phyloP scores from a whole-genome alignment of 2,797 vertebrate genomes.

The Nyctibius grandis region DNA sequence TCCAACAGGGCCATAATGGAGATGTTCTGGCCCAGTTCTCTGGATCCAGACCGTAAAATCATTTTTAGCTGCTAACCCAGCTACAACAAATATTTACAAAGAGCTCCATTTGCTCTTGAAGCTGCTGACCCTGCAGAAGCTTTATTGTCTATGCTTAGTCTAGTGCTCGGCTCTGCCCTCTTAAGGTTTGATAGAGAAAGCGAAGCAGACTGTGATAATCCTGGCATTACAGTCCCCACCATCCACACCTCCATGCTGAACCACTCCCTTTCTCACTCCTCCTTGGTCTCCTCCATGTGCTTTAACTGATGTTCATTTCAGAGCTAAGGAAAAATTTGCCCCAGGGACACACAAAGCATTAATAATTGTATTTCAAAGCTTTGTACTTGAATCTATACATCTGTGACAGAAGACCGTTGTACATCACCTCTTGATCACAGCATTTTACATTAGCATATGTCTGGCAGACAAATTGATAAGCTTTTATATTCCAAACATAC shows the following conservation, averaged over 20 bases:
- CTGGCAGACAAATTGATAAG: neutral
- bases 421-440: neutral
- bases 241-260: neutral
- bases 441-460: neutral
- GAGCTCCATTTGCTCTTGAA: neutral
- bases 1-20: neutral
- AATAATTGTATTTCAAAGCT: neutral
- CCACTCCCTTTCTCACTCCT: neutral
- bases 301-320: neutral
- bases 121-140: neutral
- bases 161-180: neutral
- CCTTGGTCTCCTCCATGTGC: neutral
- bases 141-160: neutral
- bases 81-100: neutral
- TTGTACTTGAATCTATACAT: neutral
- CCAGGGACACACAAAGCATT: neutral
- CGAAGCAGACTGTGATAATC: neutral
- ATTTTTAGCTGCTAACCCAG: neutral
- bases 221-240: neutral
- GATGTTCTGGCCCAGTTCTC: neutral
- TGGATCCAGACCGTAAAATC: neutral
- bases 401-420: neutral
- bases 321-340: neutral
- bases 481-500: neutral
- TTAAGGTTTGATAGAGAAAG: neutral